These are phyloP conservation scores for Cistogaster globosa DNA, from an alignment of 2,888 invertebrate genomes.

Conservation along the genomic window DNA sequence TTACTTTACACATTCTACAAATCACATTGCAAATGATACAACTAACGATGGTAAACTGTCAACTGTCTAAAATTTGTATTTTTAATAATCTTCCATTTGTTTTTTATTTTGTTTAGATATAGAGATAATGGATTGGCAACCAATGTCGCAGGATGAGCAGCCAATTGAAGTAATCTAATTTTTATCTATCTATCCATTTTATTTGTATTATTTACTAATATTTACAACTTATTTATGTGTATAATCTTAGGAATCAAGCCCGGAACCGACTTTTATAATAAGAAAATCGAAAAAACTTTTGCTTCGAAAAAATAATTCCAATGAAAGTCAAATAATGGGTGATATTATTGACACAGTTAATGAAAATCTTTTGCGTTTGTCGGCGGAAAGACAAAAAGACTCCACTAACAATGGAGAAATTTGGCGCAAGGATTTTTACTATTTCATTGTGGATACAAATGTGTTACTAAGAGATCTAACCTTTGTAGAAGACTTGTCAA, in stretches of 20 bases:
- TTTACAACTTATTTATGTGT: background rate
- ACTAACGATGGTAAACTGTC: slow-evolving; percentile 49
- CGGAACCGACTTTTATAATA: background rate
- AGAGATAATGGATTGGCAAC: slow-evolving; percentile 78
- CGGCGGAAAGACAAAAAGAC: slow-evolving; percentile 70
- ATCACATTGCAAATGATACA: slow-evolving; percentile 25
- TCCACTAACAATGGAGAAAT: slow-evolving; percentile 14
- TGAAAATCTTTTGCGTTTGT: slow-evolving; percentile 75
- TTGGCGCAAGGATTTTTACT: slow-evolving; percentile 76
- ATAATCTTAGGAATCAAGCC: slow-evolving; percentile 4
- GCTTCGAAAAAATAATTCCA: background rate
- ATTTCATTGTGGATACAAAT: slow-evolving; percentile 84
- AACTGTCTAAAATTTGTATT: background rate
- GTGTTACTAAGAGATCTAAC: slow-evolving; percentile 83
- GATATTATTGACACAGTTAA: slow-evolving; percentile 74
- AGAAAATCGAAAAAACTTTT: slow-evolving; percentile 26
- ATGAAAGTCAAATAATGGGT: slow-evolving; percentile 56
- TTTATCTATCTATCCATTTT: background rate
- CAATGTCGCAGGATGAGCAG: slow-evolving; percentile 59
- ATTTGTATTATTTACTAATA: background rate
- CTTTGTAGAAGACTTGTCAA: slow-evolving; percentile 80
- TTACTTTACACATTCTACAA: background rate
- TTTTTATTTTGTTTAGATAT: slow-evolving; percentile 45
- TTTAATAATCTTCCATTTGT: background rate
- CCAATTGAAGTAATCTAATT: slow-evolving; percentile 40